Conservation (phyloP, 2,888 invertebrate genomes). For the Hirtodrosophila histrioides region DNA sequence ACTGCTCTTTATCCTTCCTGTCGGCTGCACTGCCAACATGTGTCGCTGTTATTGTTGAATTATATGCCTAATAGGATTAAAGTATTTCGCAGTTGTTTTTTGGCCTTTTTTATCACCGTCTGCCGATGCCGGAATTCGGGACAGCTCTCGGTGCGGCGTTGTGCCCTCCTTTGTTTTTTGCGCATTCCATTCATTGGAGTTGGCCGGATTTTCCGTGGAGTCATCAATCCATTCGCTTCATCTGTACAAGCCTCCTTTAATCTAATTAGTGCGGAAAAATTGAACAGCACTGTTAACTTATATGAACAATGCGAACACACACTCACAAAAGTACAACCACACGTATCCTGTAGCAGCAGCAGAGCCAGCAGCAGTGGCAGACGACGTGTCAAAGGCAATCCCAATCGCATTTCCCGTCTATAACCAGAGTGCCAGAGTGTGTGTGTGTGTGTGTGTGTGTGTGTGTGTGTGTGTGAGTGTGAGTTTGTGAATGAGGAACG, state of each 20-base stretch:
- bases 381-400: conserved; percentile 72
- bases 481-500: conserved; percentile 47
- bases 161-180: conserved; percentile 39
- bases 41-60: conserved; percentile 83
- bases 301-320: conserved; percentile 55
- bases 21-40: conserved; percentile 79
- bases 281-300: conserved; percentile 74
- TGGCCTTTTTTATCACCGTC: conserved; percentile 60
- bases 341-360: conserved; percentile 54
- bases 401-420: conserved; percentile 66
- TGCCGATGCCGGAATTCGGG: conserved; percentile 44
- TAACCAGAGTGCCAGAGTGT: conserved; percentile 24
- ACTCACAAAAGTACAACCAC: conserved; percentile 24
- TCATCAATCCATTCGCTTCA: conserved; percentile 59
- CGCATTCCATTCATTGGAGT: conserved; percentile 42
- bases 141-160: conserved; percentile 42
- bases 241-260: conserved; percentile 66
- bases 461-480: conserved; percentile 26
- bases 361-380: neutral
- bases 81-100: conserved; percentile 77
- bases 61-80: conserved; percentile 83
- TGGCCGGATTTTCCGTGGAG: conserved; percentile 50
- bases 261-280: conserved; percentile 78
- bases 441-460: conserved; percentile 6
- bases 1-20: conserved; percentile 74